Base-by-base conservation (phyloP, 2,797 vertebrate genomes). In the Rhincodon typus region DNA sequence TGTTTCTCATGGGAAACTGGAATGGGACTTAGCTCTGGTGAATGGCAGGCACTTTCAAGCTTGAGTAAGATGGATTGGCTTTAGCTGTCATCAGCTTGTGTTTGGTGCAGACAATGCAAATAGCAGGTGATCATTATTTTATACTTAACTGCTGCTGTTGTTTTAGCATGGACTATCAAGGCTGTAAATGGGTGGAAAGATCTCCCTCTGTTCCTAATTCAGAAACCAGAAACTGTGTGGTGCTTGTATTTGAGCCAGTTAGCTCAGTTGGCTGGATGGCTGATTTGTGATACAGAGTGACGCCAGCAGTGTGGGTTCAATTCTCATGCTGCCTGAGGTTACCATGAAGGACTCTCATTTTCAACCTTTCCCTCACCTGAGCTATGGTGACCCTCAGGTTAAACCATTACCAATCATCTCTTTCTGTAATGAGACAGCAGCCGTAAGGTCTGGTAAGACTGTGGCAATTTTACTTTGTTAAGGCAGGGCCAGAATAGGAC, bases 11-110 rank as follows among this genome's bases (percentile, higher is more conserved):
- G 74, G 94, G 94, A 72, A 50, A n/a, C 15, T 74, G 69, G 72
- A 95, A 95, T 95, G 94, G 69, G 57, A 95, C 94, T n/a, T 57
- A 12, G 94, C 70, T 53, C 27, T 42, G 74, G 42, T 72, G 94
- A 57, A 77, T 95, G 94, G 94, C 30, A 74, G 69, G 69, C 50
- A 50, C 70, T 12, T 72, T 77, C 53, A 27, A 95, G 94, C 46
- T 93, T 69, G 66, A 93, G n/a, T 69, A 93, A 67, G n/a, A 19
- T 69, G 90, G 90, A 69, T n/a, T 93, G 90, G 90, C 90, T 93
- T 93, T 93, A 42, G 66, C 90, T 74, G 25, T 53, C 50, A 77
- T 77, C 30, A 77, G 70, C 70, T 95, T 95, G 42, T 21, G 17
- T 50, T 95, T 95, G 46, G 42, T 25, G 74, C 46, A 13, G 94